Percentiles rank a stretch among this genome's conserved stretches.
phyloP scores from a whole-genome alignment of 2,888 invertebrate genomes.

The Drosophila neotestacea region DNA sequence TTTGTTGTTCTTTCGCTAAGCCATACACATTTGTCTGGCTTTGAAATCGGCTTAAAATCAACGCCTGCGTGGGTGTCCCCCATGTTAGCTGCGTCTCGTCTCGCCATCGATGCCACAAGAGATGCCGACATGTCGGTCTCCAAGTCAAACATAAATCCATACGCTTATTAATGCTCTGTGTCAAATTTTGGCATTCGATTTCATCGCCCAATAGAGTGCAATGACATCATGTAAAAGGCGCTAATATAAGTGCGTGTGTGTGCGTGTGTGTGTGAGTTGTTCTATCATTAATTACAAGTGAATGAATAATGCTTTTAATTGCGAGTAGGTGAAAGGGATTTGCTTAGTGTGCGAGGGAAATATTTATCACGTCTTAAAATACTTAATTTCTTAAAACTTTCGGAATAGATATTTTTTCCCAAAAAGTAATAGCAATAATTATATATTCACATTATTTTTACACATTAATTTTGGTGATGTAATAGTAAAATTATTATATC shows the following conservation, averaged over 20 bases:
- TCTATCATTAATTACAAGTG: conserved; percentile 28
- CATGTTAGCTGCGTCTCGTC: conserved; percentile 8
- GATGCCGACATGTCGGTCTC: conserved; percentile 15
- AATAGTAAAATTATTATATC: background rate
- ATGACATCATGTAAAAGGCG: conserved; percentile 65
- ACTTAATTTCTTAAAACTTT: too few species aligned
- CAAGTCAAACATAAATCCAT: conserved; percentile 54
- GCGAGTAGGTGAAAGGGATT: conserved; percentile 15
- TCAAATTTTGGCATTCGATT: conserved; percentile 66
- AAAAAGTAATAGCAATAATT: background rate
- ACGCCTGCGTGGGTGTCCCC: conserved; percentile 78
- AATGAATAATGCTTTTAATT: background rate
- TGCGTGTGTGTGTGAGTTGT: background rate
- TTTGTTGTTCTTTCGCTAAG: conserved; percentile 60
- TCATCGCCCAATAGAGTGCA: conserved; percentile 41
- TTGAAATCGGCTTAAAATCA: conserved; percentile 80
- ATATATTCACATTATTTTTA: too few species aligned
- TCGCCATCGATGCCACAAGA: conserved; percentile 25
- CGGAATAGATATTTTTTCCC: too few species aligned
- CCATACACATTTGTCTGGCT: conserved; percentile 77
- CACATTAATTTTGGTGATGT: too few species aligned
- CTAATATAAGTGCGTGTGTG: conserved; percentile 10
- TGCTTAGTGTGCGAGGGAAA: background rate
- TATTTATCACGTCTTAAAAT: background rate
- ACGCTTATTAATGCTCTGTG: conserved; percentile 66